phyloP scores from a whole-genome alignment of 2,113 vertebrate genomes.

The Anas platyrhynchos region DNA sequence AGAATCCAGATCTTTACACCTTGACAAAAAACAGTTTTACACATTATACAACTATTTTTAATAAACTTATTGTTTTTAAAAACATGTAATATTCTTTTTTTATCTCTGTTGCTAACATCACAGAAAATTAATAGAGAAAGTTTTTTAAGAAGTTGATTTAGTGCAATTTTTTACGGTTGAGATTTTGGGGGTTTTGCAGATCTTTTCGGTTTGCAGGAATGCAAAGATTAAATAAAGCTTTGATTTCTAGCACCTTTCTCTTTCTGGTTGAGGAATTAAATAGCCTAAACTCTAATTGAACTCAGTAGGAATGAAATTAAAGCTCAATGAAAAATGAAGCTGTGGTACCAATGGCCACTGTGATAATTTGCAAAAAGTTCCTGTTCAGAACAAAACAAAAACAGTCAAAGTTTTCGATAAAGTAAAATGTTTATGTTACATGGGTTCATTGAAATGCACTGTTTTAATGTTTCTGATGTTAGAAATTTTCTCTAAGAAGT shows the following conservation, averaged over 20 bases:
- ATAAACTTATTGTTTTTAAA: not conserved
- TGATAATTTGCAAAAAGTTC: not conserved
- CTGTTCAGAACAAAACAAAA: not conserved
- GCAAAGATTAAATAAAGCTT: slow-evolving; percentile 4
- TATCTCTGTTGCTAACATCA: not conserved
- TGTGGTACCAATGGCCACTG: not conserved
- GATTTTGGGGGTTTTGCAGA: not conserved
- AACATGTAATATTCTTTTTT: not conserved
- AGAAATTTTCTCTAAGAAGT: not conserved
- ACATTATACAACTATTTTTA: not conserved
- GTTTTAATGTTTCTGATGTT: not conserved
- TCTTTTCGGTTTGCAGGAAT: not conserved
- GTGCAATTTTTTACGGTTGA: not conserved
- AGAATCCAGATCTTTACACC: not conserved
- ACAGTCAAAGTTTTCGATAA: not conserved
- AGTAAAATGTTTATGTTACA: not conserved
- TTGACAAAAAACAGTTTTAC: not conserved
- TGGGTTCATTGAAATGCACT: not conserved
- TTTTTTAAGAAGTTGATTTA: not conserved
- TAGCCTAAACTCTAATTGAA: slow-evolving; percentile 46
- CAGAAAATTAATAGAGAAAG: not conserved
- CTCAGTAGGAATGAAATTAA: slow-evolving; percentile 35
- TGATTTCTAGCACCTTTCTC: slow-evolving; percentile 34
- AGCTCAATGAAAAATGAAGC: slow-evolving; percentile 31
- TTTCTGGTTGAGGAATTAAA: slow-evolving; percentile 42